These are phyloP conservation scores for Myioborus melanocephalus DNA, from an alignment of 2,797 vertebrate species.

Conservation along the genomic window DNA sequence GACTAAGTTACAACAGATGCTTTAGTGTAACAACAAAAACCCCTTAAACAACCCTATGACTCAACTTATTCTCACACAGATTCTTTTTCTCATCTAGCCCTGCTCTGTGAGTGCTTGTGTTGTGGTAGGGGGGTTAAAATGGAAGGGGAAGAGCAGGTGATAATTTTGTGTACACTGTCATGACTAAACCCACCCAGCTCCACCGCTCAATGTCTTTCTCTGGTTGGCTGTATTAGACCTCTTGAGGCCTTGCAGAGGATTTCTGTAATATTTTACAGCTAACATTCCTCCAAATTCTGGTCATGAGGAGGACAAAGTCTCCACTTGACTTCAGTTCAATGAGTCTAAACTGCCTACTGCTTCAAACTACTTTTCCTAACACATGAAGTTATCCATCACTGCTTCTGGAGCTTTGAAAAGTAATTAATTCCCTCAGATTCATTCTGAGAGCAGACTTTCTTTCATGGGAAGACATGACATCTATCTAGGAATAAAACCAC, in stretches of 20 bases:
- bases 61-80: not conserved
- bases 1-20: not conserved
- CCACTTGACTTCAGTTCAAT: rapidly evolving
- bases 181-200: not conserved
- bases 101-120: not conserved
- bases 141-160: not conserved
- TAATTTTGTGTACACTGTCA: not conserved
- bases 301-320: not conserved
- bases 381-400: not conserved
- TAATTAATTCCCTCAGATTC: not conserved
- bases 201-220: not conserved
- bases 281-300: not conserved
- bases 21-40: not conserved
- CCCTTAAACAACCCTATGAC: not conserved
- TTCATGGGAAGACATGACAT: not conserved
- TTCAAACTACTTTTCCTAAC: not conserved
- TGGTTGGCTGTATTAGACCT: not conserved
- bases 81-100: not conserved
- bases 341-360: not conserved
- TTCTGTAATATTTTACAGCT: not conserved
- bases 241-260: not conserved
- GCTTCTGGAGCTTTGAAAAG: not conserved
- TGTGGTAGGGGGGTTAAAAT: not conserved
- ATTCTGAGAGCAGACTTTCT: not conserved
- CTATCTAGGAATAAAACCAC: slow-evolving; percentile 53